phyloP scores from a whole-genome alignment of 2,797 vertebrate genomes.

The Propithecus deckenii region DNA sequence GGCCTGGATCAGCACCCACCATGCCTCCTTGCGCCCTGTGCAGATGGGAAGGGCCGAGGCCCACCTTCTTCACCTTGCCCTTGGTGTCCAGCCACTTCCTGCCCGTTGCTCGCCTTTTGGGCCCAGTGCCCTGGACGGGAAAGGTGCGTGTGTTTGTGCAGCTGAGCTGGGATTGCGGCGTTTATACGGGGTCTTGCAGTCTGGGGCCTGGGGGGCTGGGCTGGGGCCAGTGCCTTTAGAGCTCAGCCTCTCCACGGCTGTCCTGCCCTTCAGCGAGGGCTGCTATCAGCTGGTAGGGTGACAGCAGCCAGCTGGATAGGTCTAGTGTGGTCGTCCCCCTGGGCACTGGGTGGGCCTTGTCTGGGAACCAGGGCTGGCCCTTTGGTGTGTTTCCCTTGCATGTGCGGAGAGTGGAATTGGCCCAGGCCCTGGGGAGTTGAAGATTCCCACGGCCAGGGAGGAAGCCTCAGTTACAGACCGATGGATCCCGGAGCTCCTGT shows the following conservation, averaged over 20 bases:
- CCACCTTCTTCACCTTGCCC: background rate
- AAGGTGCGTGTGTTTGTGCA: background rate
- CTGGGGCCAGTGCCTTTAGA: background rate
- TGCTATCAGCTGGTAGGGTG: background rate
- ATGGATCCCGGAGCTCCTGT: background rate
- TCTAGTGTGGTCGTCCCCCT: no score
- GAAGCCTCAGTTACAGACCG: background rate
- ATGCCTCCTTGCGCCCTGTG: background rate
- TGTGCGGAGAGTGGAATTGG: background rate
- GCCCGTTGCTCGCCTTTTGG: background rate
- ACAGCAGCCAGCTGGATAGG: background rate
- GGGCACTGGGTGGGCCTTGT: background rate
- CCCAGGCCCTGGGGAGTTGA: background rate
- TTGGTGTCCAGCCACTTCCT: background rate
- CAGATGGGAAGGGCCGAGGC: background rate
- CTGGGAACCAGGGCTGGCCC: background rate
- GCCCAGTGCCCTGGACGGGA: background rate
- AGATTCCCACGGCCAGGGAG: constrained; percentile 25
- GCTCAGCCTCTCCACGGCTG: background rate
- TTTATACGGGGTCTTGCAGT: background rate
- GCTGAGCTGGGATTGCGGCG: background rate
- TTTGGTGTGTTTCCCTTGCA: background rate
- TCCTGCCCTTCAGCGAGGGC: background rate
- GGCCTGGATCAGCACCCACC: constrained; percentile 52
- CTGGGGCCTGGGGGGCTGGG: background rate